phyloP scores from a whole-genome alignment of 2,888 invertebrate species.

The Lochmaea capreae region DNA sequence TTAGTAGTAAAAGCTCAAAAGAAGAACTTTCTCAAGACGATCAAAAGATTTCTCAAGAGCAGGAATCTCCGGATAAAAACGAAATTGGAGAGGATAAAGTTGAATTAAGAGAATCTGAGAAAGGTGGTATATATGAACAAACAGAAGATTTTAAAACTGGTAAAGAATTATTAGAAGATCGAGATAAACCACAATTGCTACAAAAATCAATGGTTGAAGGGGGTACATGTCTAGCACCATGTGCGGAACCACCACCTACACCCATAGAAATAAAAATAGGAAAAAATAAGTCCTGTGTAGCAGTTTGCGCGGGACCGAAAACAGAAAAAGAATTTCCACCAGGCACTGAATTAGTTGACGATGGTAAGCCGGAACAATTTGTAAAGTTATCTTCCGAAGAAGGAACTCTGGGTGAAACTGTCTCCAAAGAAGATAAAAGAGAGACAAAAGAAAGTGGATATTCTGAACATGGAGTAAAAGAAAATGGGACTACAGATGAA shows the following conservation, averaged over 20 bases:
- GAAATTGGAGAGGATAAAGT: background rate
- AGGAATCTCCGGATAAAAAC: background rate
- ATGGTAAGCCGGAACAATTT: background rate
- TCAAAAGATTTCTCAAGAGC: background rate
- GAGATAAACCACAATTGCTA: background rate
- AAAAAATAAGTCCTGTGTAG: background rate
- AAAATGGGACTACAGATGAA: background rate
- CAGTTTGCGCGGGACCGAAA: background rate
- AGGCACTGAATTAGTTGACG: background rate
- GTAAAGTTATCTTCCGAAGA: background rate
- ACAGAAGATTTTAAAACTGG: background rate
- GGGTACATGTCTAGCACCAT: background rate
- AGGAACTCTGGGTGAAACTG: background rate
- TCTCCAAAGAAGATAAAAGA: background rate
- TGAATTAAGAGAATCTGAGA: background rate
- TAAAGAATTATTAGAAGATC: background rate
- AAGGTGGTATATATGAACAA: background rate
- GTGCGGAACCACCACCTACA: background rate
- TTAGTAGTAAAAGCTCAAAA: too few species aligned
- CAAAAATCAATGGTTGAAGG: background rate
- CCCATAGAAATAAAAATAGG: background rate
- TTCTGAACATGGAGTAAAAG: background rate
- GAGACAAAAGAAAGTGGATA: background rate
- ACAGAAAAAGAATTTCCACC: background rate
- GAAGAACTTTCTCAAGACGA: too few species aligned